A percentile compares a stretch with the other conserved stretches of the same genome.
Evolutionary conservation across 2,797 vertebrate genomes (phyloP).

Genomic region (Gadopsis marmoratus): DNA sequence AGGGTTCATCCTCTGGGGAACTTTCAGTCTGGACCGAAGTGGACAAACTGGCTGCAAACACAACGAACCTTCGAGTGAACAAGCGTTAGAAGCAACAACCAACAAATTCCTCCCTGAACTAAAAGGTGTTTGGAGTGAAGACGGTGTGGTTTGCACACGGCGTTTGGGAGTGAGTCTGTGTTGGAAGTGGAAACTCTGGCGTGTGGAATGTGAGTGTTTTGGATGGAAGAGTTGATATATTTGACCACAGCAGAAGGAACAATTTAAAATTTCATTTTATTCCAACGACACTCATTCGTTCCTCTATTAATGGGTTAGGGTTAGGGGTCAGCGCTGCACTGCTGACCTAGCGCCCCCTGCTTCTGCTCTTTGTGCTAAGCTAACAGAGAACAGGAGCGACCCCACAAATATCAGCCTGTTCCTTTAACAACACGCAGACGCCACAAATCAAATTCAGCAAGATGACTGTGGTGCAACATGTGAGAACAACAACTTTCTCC

Average conservation of each 20-base stretch:
- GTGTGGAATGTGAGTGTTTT: conserved; percentile 54
- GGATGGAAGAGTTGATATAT: conserved; percentile 17
- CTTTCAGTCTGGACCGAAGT: not conserved
- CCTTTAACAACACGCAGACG: no score
- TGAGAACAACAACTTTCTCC: not conserved
- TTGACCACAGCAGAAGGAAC: no score
- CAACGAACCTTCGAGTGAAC: not conserved
- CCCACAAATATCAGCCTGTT: no score
- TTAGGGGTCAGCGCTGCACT: no score
- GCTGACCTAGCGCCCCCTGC: no score
- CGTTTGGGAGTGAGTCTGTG: not conserved
- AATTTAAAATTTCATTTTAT: no score
- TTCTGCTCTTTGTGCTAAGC: no score
- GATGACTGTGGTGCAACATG: no score
- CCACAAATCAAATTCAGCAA: no score
- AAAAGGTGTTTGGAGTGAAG: not conserved
- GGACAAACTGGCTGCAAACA: not conserved
- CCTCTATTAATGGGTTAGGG: no score
- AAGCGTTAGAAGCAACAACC: not conserved
- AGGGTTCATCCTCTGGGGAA: not conserved
- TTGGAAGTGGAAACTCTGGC: conserved; percentile 54
- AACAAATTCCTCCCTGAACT: conserved; percentile 10
- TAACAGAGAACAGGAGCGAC: no score
- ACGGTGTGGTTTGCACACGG: not conserved
- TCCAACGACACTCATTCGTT: no score